These are phyloP conservation scores for Pungitius pungitius DNA, from an alignment of 2,113 vertebrate genomes.

Conservation along the genomic window DNA sequence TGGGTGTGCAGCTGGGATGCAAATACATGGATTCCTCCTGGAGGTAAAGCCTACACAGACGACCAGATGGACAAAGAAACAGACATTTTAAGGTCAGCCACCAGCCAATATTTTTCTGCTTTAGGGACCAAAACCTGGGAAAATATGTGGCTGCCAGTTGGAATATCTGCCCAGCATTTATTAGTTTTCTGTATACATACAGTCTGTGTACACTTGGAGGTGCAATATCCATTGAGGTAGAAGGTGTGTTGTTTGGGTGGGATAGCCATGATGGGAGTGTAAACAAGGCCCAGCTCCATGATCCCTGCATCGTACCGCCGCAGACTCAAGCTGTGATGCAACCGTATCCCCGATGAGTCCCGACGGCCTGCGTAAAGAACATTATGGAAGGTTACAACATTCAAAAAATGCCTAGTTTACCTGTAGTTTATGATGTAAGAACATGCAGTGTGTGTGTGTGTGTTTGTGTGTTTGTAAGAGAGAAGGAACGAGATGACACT, in stretches of 20 bases:
- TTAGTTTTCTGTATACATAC: slow-evolving; percentile 75
- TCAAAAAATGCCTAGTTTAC: neutral
- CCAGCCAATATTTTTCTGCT: slow-evolving; percentile 1
- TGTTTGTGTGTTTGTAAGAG: neutral
- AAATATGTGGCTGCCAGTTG: neutral
- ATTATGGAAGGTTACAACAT: slow-evolving; percentile 2
- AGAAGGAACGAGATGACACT: neutral
- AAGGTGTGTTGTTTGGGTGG: slow-evolving; percentile 85
- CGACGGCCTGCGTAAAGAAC: slow-evolving; percentile 75
- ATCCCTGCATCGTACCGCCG: slow-evolving; percentile 87
- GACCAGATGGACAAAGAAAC: neutral
- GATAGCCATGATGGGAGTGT: slow-evolving; percentile 92
- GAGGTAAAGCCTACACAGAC: slow-evolving; percentile 81
- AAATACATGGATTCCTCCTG: slow-evolving; percentile 88
- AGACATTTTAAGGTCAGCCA: neutral
- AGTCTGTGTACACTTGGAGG: slow-evolving; percentile 86
- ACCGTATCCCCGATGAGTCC: slow-evolving; percentile 91
- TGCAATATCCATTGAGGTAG: slow-evolving; percentile 91
- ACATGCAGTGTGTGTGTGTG: slow-evolving; percentile 5
- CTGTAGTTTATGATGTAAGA: neutral
- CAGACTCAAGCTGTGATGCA: slow-evolving; percentile 86
- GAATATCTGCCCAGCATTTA: neutral
- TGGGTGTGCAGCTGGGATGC: slow-evolving; percentile 98
- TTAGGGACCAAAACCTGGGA: slow-evolving; percentile 3
- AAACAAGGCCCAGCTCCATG: slow-evolving; percentile 96